Conservation (phyloP, 2,113 vertebrate species). For the Trochalopteron elliotii region DNA sequence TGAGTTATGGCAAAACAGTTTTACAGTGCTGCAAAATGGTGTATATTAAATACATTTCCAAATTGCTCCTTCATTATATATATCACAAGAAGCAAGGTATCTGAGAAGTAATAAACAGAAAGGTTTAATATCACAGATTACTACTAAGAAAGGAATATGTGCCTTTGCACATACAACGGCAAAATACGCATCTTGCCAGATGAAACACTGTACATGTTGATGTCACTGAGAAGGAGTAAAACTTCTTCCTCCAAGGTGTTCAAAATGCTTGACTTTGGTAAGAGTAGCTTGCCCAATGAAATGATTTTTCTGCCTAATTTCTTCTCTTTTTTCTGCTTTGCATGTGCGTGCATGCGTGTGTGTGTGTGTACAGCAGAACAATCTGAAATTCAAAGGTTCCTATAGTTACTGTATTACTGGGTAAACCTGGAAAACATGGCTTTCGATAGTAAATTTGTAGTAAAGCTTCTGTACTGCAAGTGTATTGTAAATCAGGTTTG, state of each 20-base stretch:
- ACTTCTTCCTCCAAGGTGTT: not conserved
- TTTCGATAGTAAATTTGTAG: not conserved
- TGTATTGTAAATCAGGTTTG: not conserved
- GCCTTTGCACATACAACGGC: not conserved
- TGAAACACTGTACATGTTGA: not conserved
- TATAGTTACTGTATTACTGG: not conserved
- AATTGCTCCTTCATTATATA: not conserved
- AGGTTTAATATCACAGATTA: not conserved
- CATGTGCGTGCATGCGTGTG: rapidly evolving
- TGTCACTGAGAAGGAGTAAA: not conserved
- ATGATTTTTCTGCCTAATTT: not conserved
- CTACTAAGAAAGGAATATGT: not conserved
- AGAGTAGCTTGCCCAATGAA: not conserved
- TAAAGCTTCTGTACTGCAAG: not conserved
- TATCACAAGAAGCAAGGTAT: not conserved
- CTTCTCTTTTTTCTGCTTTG: not conserved
- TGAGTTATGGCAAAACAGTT: not conserved
- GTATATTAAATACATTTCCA: not conserved
- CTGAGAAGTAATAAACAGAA: not conserved
- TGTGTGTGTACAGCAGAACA: not conserved
- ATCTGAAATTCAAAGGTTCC: not conserved
- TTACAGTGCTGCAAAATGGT: not conserved
- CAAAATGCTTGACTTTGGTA: not conserved
- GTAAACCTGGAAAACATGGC: not conserved
- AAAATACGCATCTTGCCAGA: not conserved